These are phyloP conservation scores for Alosa sapidissima DNA, from an alignment of 2,797 vertebrate genomes.

Conservation along the genomic window DNA sequence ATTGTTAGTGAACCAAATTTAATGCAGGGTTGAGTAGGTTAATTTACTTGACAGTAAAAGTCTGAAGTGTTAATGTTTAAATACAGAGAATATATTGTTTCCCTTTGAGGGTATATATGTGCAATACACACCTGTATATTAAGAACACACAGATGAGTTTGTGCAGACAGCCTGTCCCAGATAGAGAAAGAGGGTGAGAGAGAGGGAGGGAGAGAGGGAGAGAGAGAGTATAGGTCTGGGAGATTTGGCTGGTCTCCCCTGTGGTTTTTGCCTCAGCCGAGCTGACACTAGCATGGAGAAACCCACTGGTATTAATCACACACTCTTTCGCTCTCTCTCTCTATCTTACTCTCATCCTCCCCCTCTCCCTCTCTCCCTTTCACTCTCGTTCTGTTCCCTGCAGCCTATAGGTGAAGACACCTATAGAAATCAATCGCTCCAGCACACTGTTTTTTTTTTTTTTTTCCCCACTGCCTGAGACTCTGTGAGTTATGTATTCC, in stretches of 20 bases:
- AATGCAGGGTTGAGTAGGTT: too few species aligned
- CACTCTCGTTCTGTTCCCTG: neutral
- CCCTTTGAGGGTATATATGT: neutral
- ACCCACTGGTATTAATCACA: constrained; percentile 9
- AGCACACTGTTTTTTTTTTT: neutral
- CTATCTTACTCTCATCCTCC: neutral
- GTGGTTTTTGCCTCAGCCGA: constrained; percentile 44
- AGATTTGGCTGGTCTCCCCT: constrained; percentile 52
- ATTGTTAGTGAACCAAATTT: too few species aligned
- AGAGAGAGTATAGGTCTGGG: constrained; percentile 38
- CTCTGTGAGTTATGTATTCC: neutral
- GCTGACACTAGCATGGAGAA: neutral
- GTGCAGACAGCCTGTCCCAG: neutral
- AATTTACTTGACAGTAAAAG: too few species aligned
- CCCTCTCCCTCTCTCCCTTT: neutral
- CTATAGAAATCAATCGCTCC: constrained; percentile 8
- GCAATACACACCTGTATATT: too few species aligned
- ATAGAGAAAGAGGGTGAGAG: too few species aligned
- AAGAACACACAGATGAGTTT: neutral
- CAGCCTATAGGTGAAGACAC: neutral
- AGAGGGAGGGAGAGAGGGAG: neutral
- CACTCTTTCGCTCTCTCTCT: neutral
- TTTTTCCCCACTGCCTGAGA: neutral
- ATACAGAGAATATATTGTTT: too few species aligned
- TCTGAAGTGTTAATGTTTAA: too few species aligned